Evolutionary conservation across 2,113 vertebrate genomes (phyloP).

Genomic region (Xerus inauris): DNA sequence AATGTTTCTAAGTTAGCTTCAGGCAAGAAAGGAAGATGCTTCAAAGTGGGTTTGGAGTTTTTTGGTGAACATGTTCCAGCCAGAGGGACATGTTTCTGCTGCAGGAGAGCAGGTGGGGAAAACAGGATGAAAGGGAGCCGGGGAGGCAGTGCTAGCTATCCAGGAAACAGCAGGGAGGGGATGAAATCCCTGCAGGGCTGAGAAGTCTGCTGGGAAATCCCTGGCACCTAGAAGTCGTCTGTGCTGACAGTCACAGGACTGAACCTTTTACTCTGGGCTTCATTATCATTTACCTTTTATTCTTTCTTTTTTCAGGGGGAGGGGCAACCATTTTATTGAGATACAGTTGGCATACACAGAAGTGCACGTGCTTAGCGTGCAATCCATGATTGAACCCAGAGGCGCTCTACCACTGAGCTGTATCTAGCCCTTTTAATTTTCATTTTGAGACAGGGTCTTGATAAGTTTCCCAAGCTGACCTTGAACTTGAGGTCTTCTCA

Average conservation of each 20-base stretch:
- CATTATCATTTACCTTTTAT: background rate
- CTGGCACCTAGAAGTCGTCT: background rate
- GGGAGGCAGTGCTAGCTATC: background rate
- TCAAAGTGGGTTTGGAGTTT: background rate
- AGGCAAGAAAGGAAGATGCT: background rate
- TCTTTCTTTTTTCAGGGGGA: background rate
- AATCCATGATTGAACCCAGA: background rate
- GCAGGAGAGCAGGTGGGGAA: background rate
- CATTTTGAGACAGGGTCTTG: background rate
- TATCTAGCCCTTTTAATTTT: background rate
- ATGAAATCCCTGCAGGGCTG: background rate
- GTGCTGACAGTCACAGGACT: background rate
- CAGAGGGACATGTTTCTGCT: background rate
- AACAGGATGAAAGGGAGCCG: background rate
- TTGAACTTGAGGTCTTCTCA: background rate
- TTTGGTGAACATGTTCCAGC: background rate
- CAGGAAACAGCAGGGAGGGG: background rate
- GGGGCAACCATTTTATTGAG: background rate
- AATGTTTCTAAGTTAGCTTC: background rate
- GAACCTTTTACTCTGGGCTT: background rate
- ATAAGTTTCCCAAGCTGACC: background rate
- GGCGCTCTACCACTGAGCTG: background rate
- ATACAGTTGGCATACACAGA: background rate
- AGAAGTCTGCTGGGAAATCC: background rate
- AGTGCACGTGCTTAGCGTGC: background rate